A percentile compares a stretch with the other conserved stretches of the same genome.
Conservation (phyloP, 2,888 invertebrate genomes). For the Limnephilus lunatus region DNA sequence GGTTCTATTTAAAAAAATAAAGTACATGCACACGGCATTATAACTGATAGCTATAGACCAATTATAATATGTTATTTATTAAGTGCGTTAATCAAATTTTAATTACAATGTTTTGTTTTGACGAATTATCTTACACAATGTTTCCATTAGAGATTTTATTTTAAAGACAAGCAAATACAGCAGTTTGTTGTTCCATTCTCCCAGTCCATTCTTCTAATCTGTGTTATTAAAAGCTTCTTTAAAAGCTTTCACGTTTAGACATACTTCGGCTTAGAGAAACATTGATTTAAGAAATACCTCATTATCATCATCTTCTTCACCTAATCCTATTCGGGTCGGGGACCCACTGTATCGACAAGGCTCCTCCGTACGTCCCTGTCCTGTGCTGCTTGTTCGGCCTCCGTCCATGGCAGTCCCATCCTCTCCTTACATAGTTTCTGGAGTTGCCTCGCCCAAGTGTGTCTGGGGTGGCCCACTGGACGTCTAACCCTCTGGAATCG, state of each 20-base stretch:
- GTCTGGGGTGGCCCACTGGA: too few species aligned
- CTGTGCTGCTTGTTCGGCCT: too few species aligned
- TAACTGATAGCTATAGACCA: not conserved
- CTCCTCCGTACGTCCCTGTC: too few species aligned
- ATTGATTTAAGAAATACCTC: not conserved
- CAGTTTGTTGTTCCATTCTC: not conserved
- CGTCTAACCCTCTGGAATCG: too few species aligned
- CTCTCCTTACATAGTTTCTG: too few species aligned
- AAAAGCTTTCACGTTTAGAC: too few species aligned
- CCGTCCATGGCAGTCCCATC: too few species aligned
- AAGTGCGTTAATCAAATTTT: not conserved
- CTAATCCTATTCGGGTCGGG: too few species aligned
- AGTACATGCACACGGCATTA: not conserved
- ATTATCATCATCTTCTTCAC: too few species aligned
- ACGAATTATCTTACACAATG: not conserved
- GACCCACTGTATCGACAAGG: too few species aligned
- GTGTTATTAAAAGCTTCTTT: not conserved
- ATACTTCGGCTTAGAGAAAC: not conserved
- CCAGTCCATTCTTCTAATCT: too few species aligned
- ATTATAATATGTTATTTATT: not conserved
- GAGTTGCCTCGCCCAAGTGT: too few species aligned
- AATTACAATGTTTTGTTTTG: not conserved
- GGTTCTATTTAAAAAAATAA: not conserved
- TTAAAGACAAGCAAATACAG: not conserved
- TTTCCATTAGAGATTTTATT: not conserved